Conservation (phyloP, 2,888 invertebrate species). For the Lomographa bimaculata region DNA sequence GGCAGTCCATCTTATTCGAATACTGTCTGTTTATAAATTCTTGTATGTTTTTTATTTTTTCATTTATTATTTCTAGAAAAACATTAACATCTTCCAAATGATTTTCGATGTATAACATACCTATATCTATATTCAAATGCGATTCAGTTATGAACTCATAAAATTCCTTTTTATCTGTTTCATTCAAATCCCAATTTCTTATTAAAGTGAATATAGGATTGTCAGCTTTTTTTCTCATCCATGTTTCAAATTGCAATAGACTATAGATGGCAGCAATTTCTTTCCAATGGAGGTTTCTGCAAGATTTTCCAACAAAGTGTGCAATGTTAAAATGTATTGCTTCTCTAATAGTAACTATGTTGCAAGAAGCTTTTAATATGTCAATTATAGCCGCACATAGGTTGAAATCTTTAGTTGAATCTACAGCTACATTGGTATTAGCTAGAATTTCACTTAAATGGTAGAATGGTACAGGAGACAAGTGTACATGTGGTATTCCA, state of each 20-base stretch:
- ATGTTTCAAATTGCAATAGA: conserved; percentile 40
- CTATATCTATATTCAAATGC: conserved; percentile 49
- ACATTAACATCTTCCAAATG: conserved; percentile 41
- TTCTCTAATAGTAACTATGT: conserved; percentile 61
- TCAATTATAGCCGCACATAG: conserved; percentile 40
- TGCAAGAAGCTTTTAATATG: conserved; percentile 63
- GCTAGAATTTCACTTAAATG: conserved; percentile 54
- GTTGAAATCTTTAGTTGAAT: conserved; percentile 22
- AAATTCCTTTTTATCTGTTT: conserved; percentile 40
- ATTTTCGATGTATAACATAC: conserved; percentile 48
- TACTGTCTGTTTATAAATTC: conserved; percentile 56
- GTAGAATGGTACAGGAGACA: conserved; percentile 68
- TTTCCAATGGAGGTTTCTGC: conserved; percentile 48
- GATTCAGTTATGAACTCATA: conserved; percentile 41
- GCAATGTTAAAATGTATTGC: conserved; percentile 56
- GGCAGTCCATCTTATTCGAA: conserved; percentile 53
- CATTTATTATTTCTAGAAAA: conserved; percentile 44
- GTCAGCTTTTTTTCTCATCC: conserved; percentile 20
- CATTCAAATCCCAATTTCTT: conserved; percentile 33
- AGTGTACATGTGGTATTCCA: conserved; percentile 56
- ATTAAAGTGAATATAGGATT: conserved; percentile 41
- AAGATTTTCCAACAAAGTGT: conserved; percentile 53
- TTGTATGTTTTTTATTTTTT: conserved; percentile 47
- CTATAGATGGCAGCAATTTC: conserved; percentile 47
- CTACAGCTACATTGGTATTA: conserved; percentile 32